Evolutionary conservation across 2,113 vertebrate species (phyloP).

Genomic region (Ptyas mucosa): DNA sequence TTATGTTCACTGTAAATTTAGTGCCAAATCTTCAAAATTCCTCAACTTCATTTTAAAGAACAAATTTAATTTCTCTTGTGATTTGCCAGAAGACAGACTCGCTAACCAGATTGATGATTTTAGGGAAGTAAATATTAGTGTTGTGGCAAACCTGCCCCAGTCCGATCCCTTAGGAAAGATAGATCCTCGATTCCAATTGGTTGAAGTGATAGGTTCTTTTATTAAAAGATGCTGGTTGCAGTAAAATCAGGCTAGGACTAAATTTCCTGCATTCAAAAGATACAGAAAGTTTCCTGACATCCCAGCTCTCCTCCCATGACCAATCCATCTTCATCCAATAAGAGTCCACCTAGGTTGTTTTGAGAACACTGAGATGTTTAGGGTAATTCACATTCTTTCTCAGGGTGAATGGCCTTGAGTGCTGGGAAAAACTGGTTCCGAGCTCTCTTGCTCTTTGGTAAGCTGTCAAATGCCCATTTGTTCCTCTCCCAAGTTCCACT

Average conservation of each 20-base stretch:
- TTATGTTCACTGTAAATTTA: not conserved
- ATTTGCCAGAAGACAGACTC: not conserved
- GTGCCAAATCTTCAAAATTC: not conserved
- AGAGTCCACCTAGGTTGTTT: too few species aligned
- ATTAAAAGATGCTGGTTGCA: too few species aligned
- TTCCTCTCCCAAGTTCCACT: not conserved
- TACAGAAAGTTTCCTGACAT: too few species aligned
- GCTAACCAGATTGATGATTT: not conserved
- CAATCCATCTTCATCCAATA: too few species aligned
- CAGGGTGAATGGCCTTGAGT: not conserved
- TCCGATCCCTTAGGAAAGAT: not conserved
- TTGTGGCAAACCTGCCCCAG: not conserved
- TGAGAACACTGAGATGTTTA: too few species aligned
- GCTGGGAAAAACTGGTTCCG: not conserved
- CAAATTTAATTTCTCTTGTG: not conserved
- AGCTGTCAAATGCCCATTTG: not conserved
- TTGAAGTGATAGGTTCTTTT: not conserved
- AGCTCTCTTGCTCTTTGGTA: not conserved
- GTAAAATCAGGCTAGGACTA: too few species aligned
- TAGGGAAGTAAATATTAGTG: not conserved
- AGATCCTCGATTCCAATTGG: not conserved
- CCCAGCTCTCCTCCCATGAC: too few species aligned
- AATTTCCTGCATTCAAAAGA: too few species aligned
- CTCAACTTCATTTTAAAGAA: not conserved
- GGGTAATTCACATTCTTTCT: not conserved